These are phyloP conservation scores for Tetragnatha versicolor DNA, from an alignment of 1,140 invertebrate genomes.

Conservation along the genomic window DNA sequence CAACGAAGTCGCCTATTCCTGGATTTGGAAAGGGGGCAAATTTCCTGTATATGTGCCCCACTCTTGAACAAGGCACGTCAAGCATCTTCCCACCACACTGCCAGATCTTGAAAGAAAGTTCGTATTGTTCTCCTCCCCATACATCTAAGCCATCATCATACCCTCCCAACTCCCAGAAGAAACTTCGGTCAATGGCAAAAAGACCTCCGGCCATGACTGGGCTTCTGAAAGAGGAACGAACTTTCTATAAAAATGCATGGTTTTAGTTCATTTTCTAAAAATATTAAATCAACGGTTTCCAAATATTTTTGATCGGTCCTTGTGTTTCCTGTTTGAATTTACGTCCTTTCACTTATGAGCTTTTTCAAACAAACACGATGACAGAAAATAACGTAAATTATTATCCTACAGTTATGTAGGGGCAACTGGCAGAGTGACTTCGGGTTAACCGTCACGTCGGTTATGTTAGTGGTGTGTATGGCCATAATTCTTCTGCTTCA, in stretches of 20 bases:
- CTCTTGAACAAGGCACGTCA: slow-evolving; percentile 67
- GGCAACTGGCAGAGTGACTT: too few relatives aligned
- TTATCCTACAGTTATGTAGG: too few relatives aligned
- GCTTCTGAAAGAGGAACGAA: slow-evolving; percentile 63
- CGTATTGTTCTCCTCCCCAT: slow-evolving; percentile 67
- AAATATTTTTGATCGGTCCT: neutral
- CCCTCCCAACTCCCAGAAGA: slow-evolving; percentile 73
- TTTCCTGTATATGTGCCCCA: slow-evolving; percentile 71
- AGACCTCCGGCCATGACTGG: slow-evolving; percentile 77
- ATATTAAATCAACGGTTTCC: neutral
- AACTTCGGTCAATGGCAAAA: slow-evolving; percentile 72
- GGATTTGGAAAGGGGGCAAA: slow-evolving; percentile 78
- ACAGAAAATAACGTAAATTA: too few relatives aligned
- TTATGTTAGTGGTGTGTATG: too few relatives aligned
- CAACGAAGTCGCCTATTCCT: slow-evolving; percentile 88
- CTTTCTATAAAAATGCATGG: neutral
- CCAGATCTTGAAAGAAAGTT: slow-evolving; percentile 64
- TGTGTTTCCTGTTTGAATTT: too few relatives aligned
- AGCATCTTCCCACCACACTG: slow-evolving; percentile 67
- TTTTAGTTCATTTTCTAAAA: neutral
- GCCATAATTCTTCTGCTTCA: too few relatives aligned
- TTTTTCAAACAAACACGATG: too few relatives aligned
- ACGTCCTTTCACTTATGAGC: too few relatives aligned
- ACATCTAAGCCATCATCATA: slow-evolving; percentile 76
- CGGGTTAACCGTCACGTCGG: too few relatives aligned